Base-by-base conservation (phyloP, 92 coral and sea anemone genomes). In the Scolanthus callimorphus region DNA sequence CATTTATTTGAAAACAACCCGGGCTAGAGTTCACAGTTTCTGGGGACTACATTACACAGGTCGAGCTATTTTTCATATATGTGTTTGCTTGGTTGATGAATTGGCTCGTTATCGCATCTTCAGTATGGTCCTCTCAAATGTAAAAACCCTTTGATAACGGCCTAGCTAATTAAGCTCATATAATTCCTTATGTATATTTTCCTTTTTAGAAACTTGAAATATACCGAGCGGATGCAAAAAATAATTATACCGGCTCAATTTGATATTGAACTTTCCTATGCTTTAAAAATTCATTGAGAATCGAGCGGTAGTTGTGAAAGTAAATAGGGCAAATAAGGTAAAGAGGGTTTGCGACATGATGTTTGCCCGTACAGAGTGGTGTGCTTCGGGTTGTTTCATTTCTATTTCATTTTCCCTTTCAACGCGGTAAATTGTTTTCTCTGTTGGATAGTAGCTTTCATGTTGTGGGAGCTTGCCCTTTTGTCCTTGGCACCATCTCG, bases 21-120 rank as follows among this genome's bases (percentile, higher is more conserved):
- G 6, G 8, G 6, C 4, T 46, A 46, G 52, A 6, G 55, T 57
- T 51, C 25, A 25, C 6, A 57, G 41, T 55, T 55, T 49, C 25
- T 1, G 45, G 46, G 29, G 65, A 51, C 39, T 45, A 64, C 17
- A 54, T n/a, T n/a, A n/a, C n/a, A n/a, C n/a, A 56, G 56, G 58
- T 26, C 45, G 54, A 1, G 12, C 49, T 51, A 59, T 57, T 65
- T 52, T 69, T 52, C 57, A 23, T 46, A 26, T 68, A 66, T 75
- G 76, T 87, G 82, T 86, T 86, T 87, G 90, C 67, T 56, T 55
- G 77, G 73, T 71, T 57, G 71, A 78, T 85, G 96, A 83, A 83
- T 83, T 70, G 79, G 81, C 73, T 78, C 76, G 86, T 83, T 85
- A 83, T 83, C 82, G 55, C 29, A 67, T 34, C 62, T 55, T 55